Evolutionary conservation across 1,140 invertebrate species (phyloP), one percentile per base, ranked within the genome.

Genomic region (Atta texana): DNA sequence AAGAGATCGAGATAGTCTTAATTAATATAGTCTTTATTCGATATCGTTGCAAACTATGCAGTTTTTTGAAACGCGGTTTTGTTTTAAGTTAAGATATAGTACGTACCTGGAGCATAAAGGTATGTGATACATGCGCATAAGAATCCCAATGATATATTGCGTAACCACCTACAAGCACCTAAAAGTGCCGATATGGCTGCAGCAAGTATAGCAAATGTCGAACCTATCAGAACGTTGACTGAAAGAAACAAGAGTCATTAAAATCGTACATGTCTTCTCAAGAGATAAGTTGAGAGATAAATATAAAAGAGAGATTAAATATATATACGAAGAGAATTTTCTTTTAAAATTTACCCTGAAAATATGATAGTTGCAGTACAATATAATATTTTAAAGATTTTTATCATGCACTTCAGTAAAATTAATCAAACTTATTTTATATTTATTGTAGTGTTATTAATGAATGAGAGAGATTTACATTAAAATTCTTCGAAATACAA

Each of bases 111-210:
- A 3, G 94, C 88, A 6, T 89, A 89, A 87, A 95, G 96, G 87
- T 96, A 97, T 10, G 96, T 85, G 18, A 96, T 93, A 31, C 96
- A 90, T 63, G 96, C 96, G 6, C 96, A 96, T 88, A 63, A 96
- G 93, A 34, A 96, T 87, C 64, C 95, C 95, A n/a, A 95, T 92
- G 14, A 97, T 88, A 34, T 96, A 88, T 2, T 21, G 12, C 3
- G 0, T 3, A 49, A 5, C 0, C 3, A 49, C 8, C 0, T 21
- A 8, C 0, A 53, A 12, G 0, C 2, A n/a, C 10, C 0, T 24
- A 12, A 59, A 1, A 16, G 0, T 18, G 2, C 1, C 18, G 68
- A 49, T n/a, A 61, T 1, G 2, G 0, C 0, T 14, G 64, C 0
- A 68, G 14, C 0, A 34, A 12, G 1, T 18, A 86, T 3, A 14